These are phyloP conservation scores for Alloplasta piceator DNA, from an alignment of 2,888 invertebrate genomes.

Conservation along the genomic window DNA sequence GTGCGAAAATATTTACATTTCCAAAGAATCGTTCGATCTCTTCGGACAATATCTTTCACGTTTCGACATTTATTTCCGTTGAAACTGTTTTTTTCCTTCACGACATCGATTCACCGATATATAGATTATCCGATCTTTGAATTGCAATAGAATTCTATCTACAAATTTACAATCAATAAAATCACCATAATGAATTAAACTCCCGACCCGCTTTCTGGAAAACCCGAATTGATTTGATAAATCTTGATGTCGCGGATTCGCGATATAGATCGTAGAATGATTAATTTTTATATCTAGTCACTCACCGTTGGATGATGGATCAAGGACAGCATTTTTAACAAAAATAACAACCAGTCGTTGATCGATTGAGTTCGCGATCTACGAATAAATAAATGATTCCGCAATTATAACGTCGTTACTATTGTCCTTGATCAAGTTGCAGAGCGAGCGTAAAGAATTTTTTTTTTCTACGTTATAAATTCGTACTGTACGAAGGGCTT, in stretches of 20 bases:
- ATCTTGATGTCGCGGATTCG: no score
- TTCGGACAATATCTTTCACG: no score
- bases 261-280: background rate
- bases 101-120: no score
- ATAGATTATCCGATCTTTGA: no score
- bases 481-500: constrained; percentile 3
- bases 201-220: background rate
- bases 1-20: no score
- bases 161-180: background rate
- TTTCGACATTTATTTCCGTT: no score
- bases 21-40: no score
- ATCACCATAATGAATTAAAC: background rate
- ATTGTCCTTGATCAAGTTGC: constrained; percentile 19
- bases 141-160: background rate
- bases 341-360: constrained; percentile 11
- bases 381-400: constrained; percentile 1
- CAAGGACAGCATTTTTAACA: constrained; percentile 45
- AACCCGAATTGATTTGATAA: no score
- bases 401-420: constrained; percentile 22
- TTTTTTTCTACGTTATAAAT: constrained; percentile 1
- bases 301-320: constrained; percentile 51
- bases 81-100: no score
- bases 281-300: background rate
- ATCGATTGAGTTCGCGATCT: background rate
- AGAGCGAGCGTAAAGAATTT: background rate